Evolutionary conservation across 2,113 vertebrate genomes (phyloP), one percentile per base, ranked within the genome.

Genomic region (Paracyprichromis sp.): DNA sequence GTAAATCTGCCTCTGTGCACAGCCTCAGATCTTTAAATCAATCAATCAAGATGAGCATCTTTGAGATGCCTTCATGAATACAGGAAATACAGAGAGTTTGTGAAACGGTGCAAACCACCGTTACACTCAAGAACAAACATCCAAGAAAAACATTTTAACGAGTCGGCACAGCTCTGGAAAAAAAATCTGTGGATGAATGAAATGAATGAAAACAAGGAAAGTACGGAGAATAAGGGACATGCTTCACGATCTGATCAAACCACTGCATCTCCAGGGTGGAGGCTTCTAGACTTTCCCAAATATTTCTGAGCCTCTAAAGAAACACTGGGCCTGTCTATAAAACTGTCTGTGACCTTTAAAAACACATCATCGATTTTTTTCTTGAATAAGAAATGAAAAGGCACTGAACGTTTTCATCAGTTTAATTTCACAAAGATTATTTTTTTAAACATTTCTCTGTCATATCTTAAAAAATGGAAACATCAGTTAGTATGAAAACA

Each of bases 221-320:
- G 31, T 63, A 36, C 6, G 4, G 61, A 66, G 17, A 0, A 63
- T 19, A 36, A 36, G 59, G 0, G 31, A 3, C 16, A n/a, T 3
- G 5, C 0, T 31, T 63, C 59, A 63, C 0, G 2, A 63, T 63
- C 31, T 36, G 31, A 61, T 61, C 57, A 17, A 52, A 31, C 26
- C 29, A 61, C 57, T 31, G 26, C 57, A 61, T 6, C 57, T 61
- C 29, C 59, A 4, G 59, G 16, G 16, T 4, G 59, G 29, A 63
- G 61, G 31, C 61, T 66, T 66, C 17, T 0, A 36, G 31, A 36
- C 61, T 0, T 36, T n/a, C 17, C 31, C 61, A 66, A 36, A 66
- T 36, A 66, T 66, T 36, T 66, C 31, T 0, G 61, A 66, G 17
- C 59, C 9, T 36, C 59, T 36, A 36, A 36, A 36, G 5, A 34